Conservation (phyloP, 2,113 vertebrate genomes). For the Scopus umbretta region DNA sequence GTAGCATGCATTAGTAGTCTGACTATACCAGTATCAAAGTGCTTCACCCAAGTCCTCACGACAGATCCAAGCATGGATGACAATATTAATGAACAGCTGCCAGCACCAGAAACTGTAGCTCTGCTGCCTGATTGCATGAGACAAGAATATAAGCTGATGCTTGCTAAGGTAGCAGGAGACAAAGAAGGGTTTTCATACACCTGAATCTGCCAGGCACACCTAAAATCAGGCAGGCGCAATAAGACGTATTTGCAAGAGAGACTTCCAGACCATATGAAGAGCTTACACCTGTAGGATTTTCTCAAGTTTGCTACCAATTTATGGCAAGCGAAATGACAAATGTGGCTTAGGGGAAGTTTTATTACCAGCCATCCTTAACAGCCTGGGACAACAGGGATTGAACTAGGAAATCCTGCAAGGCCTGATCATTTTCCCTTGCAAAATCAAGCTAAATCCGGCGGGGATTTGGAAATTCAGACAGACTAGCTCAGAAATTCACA, state of each 20-base stretch:
- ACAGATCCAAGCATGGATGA: background rate
- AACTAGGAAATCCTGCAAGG: background rate
- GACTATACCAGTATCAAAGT: background rate
- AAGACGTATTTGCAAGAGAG: background rate
- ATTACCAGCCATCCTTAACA: background rate
- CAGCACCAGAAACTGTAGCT: background rate
- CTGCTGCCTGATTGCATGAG: background rate
- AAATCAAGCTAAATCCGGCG: background rate
- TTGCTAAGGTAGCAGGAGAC: background rate
- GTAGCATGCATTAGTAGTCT: background rate
- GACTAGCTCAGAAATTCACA: background rate
- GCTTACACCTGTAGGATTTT: background rate
- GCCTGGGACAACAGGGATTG: background rate
- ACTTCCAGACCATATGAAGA: background rate
- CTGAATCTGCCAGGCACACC: background rate
- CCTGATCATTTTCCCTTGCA: background rate
- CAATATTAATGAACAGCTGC: background rate
- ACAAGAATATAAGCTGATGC: background rate
- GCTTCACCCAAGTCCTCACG: background rate
- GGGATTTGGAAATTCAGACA: background rate
- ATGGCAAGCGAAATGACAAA: background rate
- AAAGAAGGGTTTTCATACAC: background rate
- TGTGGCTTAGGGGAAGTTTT: background rate
- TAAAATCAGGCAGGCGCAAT: background rate
- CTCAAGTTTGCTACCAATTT: background rate